These are phyloP conservation scores for Bhutanitis thaidina DNA, from an alignment of 2,888 invertebrate genomes.

Conservation along the genomic window DNA sequence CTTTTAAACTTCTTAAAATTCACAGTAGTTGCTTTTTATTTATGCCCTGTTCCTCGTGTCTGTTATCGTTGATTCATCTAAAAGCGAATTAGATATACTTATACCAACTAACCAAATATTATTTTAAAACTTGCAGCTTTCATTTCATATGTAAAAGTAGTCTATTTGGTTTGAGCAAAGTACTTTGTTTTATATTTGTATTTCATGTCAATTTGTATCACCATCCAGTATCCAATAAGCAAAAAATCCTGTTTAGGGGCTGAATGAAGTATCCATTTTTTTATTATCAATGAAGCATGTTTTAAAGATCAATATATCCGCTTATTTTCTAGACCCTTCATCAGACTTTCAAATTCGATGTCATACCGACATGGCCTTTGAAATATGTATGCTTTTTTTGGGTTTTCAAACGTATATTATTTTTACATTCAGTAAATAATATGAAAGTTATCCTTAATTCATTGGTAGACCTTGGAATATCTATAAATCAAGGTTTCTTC, in stretches of 20 bases:
- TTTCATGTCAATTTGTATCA: no score
- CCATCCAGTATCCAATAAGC: no score
- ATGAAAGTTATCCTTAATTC: not conserved
- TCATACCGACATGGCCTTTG: not conserved
- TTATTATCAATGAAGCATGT: not conserved
- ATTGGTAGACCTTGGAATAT: conserved; percentile 9
- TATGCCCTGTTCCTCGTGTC: not conserved
- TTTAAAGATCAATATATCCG: not conserved
- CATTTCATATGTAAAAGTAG: no score
- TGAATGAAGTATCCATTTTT: no score
- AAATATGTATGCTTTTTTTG: not conserved
- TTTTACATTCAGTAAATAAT: no score
- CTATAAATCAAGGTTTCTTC: not conserved
- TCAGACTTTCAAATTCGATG: conserved; percentile 8
- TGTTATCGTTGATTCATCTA: conserved; percentile 1
- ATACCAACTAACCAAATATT: no score
- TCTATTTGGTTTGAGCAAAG: no score
- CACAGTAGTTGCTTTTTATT: not conserved
- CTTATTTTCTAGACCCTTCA: not conserved
- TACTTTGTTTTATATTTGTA: no score
- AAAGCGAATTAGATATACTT: no score
- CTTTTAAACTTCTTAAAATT: not conserved
- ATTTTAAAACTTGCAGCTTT: no score
- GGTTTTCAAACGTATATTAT: not conserved
- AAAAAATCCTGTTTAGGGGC: no score